Evolutionary conservation across 2,113 vertebrate genomes (phyloP).

Genomic region (Eubucco bourcierii): DNA sequence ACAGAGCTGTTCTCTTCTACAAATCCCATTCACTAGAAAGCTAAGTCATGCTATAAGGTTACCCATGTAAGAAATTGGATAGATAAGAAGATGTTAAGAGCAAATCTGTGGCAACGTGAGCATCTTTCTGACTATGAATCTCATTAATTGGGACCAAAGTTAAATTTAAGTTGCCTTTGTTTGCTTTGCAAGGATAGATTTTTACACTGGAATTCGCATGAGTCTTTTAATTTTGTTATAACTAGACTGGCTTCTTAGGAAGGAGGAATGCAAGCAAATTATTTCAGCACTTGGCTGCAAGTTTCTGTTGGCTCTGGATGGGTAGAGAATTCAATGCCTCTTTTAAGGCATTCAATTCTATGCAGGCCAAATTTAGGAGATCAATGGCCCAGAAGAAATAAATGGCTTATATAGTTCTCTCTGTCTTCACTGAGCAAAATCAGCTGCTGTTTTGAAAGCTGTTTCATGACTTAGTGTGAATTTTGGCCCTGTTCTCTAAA

Average conservation of each 20-base stretch:
- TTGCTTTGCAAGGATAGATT: background rate
- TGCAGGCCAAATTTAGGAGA: background rate
- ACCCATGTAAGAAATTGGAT: background rate
- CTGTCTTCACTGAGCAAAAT: constrained; percentile 6
- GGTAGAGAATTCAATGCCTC: background rate
- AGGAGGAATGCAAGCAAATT: background rate
- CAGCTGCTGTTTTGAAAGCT: background rate
- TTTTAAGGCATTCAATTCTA: background rate
- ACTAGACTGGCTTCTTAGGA: background rate
- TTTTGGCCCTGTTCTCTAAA: background rate
- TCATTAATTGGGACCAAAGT: background rate
- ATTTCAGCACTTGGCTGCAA: constrained; percentile 9
- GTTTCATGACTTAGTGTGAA: background rate
- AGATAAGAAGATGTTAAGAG: background rate
- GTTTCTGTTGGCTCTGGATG: background rate
- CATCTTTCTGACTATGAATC: background rate
- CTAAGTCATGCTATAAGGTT: background rate
- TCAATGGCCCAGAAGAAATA: constrained; percentile 36
- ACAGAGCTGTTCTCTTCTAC: background rate
- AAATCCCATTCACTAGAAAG: background rate
- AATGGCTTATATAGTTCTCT: constrained; percentile 24
- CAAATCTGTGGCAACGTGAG: background rate
- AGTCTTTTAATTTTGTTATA: background rate
- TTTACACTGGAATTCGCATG: background rate
- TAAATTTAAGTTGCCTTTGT: background rate